Evolutionary conservation across 2,113 vertebrate genomes (phyloP).

Genomic region (Calyptommatus sinebrachiatus): DNA sequence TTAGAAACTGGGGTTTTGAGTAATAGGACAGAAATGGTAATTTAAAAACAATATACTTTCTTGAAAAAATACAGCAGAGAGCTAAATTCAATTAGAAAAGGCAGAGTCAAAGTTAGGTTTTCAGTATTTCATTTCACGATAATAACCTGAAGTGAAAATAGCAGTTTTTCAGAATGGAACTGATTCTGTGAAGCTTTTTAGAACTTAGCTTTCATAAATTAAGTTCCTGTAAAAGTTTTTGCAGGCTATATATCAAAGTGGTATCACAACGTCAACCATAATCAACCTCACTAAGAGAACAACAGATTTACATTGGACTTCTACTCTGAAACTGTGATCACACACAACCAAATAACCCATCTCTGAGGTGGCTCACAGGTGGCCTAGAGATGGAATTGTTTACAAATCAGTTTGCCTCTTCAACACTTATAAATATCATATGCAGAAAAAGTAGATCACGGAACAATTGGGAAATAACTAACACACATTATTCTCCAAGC

Average conservation of each 20-base stretch:
- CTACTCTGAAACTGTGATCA: conserved; percentile 48
- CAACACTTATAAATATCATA: too few relatives aligned
- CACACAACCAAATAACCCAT: conserved; percentile 43
- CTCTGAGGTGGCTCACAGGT: too few relatives aligned
- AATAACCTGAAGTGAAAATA: conserved; percentile 51
- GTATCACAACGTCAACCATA: conserved; percentile 51
- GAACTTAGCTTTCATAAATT: conserved; percentile 56
- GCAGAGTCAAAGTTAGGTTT: conserved; percentile 62
- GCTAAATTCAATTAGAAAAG: conserved; percentile 76
- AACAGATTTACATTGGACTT: conserved; percentile 45
- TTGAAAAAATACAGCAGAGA: conserved; percentile 69
- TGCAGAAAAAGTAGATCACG: too few relatives aligned
- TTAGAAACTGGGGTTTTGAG: conserved; percentile 73
- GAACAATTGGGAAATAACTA: too few relatives aligned
- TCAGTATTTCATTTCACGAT: conserved; percentile 53
- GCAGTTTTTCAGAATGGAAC: conserved; percentile 44
- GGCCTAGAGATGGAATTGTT: too few relatives aligned
- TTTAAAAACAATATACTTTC: conserved; percentile 83
- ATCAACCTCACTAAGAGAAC: conserved; percentile 56
- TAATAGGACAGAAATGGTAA: conserved; percentile 78
- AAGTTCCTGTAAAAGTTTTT: conserved; percentile 36
- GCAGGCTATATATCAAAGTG: too few relatives aligned
- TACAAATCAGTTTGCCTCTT: too few relatives aligned
- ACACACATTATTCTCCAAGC: too few relatives aligned
- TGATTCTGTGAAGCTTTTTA: conserved; percentile 47